Evolutionary conservation across 2,113 vertebrate genomes (phyloP), one percentile per base, ranked within the genome.

Genomic region (Oenanthe melanoleuca): DNA sequence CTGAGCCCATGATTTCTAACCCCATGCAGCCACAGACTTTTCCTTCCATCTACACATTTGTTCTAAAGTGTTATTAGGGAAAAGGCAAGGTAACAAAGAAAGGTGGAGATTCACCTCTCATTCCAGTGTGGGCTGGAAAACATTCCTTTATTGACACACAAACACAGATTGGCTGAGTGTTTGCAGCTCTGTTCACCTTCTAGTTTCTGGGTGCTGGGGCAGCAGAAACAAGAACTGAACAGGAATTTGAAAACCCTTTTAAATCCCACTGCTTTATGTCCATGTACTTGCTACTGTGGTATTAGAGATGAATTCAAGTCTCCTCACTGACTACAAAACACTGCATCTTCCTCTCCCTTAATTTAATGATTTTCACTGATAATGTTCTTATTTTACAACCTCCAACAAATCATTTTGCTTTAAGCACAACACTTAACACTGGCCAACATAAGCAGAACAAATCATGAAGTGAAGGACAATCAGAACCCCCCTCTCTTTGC

Each of bases 11-110:
- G 40, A 34, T 65, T 94, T 67, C 72, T 42, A 81, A 59, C 12
- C 14, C 15, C n/a, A 64, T 12, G 28, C 0, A 0, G 23, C 1
- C 2, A 81, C 42, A 42, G 24, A 34, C 53, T 75, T 87, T 33
- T 38, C 11, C 8, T 73, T 66, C 26, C 9, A 14, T 8, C 9
- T 33, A 64, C 9, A 42, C 3, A 12, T 16, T 49, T 49, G 15
- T 42, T 94, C 34, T 33, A 6, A 75, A 79, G 7, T 26, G 11
- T 56, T 71, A 37, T 8, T 33, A 29, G 11, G 19, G 24, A 47
- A 87, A 84, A 75, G 16, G 4, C 22, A 75, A 71, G 23, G 28
- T 29, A 86, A 42, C 12, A 31, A 14, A 66, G 52, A 84, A 70
- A 88, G 34, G 33, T n/a, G 12, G 28, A 80, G 14, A 26, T 71